A percentile compares a stretch with the other conserved stretches of the same genome.
Evolutionary conservation across 1,140 invertebrate genomes (phyloP).

Genomic region (Leptinotarsa defecta): DNA sequence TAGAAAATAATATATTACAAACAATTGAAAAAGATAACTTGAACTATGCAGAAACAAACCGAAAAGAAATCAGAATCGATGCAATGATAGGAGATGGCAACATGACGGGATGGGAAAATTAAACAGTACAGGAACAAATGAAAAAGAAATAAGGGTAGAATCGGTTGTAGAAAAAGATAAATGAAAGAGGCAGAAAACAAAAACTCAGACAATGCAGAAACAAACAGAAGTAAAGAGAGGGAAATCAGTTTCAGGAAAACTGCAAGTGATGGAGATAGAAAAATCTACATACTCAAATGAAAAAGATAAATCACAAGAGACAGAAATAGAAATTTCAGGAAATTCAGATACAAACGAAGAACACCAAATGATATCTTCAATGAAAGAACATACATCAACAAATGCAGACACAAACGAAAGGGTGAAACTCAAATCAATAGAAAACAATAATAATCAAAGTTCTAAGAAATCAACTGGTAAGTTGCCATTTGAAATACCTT

Average conservation of each 20-base stretch:
- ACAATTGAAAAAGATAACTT: slow-evolving; percentile 1
- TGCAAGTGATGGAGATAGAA: too few species aligned
- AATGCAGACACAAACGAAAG: neutral
- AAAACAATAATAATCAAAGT: slow-evolving; percentile 1
- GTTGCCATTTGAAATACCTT: neutral
- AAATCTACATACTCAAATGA: too few species aligned
- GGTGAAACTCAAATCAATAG: neutral
- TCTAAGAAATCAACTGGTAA: neutral
- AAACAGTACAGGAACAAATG: neutral
- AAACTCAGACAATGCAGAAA: too few species aligned
- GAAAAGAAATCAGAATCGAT: neutral
- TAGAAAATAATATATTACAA: neutral
- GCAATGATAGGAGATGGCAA: neutral
- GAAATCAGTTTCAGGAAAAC: too few species aligned
- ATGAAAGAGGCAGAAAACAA: too few species aligned
- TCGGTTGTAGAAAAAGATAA: neutral
- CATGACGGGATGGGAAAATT: neutral
- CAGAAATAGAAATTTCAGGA: too few species aligned
- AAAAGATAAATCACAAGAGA: too few species aligned
- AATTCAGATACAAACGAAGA: neutral
- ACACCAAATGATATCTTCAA: neutral
- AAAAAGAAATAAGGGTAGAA: neutral
- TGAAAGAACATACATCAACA: neutral
- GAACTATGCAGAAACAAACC: neutral
- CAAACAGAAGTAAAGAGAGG: too few species aligned